Base-by-base conservation (phyloP, 2,113 vertebrate genomes). In the Xiphias gladius region DNA sequence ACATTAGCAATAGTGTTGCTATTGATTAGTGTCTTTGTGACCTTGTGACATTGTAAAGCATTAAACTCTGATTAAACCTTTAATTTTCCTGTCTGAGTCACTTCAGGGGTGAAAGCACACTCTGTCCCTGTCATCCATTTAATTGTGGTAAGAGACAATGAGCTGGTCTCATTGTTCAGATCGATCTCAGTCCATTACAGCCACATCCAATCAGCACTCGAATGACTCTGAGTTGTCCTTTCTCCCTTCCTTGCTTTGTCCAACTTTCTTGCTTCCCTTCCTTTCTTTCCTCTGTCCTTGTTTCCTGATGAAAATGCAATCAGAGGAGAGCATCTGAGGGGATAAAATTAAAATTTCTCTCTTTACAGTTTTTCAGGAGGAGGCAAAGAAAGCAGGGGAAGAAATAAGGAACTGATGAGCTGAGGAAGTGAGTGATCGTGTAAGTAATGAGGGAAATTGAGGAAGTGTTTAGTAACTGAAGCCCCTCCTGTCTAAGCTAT, bases 101-200 rank as follows among this genome's bases (percentile, higher is more conserved):
- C 41, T 35, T 32, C 43, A 58, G 67, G 68, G 72, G 66, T 86
- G 69, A 70, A 80, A 64, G 80, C 58, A 54, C 54, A 30, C 48
- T 70, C 83, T 80, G 70, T 41, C 26, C 55, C 48, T 63, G 69
- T 81, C 52, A 52, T 57, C 43, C 54, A 41, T 79, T 43, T 82
- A 69, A 74, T 41, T 81, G 67, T 24, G n/a, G 61, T 75, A 57
- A n/a, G 61, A 59, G 79, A 76, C 76, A 84, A 62, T 89, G 94
- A 95, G 92, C 92, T 79, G 86, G 93, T 89, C 89, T 93, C 88
- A 86, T 92, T 83, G 68, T 82, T 83, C 62, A 35, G 67, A 87
- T 85, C 70, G 37, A 80, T 88, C 79, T 77, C 73, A 76, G 57
- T 88, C 48, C 52, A 86, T 76, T 57, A 76, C 63, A 63, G 20